Base-by-base conservation (phyloP, 1,140 invertebrate species). In the Thaumetopoea pityocampa region DNA sequence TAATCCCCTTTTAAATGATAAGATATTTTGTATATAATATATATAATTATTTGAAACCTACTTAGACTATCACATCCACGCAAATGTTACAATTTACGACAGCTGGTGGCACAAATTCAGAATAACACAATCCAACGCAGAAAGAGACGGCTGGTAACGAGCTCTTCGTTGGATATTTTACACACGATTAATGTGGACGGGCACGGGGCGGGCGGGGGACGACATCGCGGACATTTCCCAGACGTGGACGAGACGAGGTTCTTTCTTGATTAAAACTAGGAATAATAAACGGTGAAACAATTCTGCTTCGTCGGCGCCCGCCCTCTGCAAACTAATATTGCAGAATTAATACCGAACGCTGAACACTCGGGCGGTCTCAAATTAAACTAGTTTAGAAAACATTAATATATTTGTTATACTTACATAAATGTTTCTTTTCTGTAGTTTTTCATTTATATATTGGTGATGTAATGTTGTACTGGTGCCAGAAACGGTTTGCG, bases 271-370 rank as follows among this genome's bases (percentile, higher is more conserved):
- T 82, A 82, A 79, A 82, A 78, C 70, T 71, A 48, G 51, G 63
- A 70, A 79, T 79, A 79, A 77, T 81, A 78, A 78, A 78, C 67
- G 63, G 56, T 62, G 71, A 78, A 78, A 79, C 67, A 79, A 76
- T 82, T 73, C 68, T 68, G 51, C 56, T 51, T 56, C 56, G 56
- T 57, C 53, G 57, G 58, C 50, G 60, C 53, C 53, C 48, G 51
- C 45, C 50, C 37, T 45, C 40, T 47, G 10, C 54, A 67, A 67
- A 65, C 58, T 70, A 69, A 68, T 72, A 78, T 74, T 67, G 62
- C 61, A 70, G 58, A 59, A 36, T 57, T n/a, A n/a, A n/a, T n/a
- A n/a, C n/a, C n/a, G n/a, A n/a, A n/a, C n/a, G n/a, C n/a, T n/a
- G n/a, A n/a, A n/a, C n/a, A n/a, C n/a, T n/a, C n/a, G n/a, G n/a